Evolutionary conservation across 1,140 invertebrate genomes (phyloP).

Genomic region (Atta colombica): DNA sequence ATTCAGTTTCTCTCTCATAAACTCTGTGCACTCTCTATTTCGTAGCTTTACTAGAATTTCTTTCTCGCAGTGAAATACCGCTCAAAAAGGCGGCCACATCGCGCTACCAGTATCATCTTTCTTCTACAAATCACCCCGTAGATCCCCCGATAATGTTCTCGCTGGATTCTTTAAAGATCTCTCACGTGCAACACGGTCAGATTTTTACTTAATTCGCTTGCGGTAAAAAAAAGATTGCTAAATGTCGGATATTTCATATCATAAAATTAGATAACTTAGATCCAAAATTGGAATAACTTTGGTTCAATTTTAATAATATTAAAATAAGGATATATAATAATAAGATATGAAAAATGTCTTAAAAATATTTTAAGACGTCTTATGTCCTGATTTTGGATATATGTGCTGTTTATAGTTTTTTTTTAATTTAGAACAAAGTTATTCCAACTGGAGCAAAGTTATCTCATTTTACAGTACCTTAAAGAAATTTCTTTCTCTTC

Average conservation of each 20-base stretch:
- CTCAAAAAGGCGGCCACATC: constrained; percentile 43
- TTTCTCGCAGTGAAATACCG: constrained; percentile 49
- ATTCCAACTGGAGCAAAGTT: too few relatives aligned
- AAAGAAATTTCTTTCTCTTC: neutral
- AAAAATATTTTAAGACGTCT: too few relatives aligned
- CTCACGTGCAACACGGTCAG: constrained; percentile 28
- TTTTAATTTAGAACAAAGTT: too few relatives aligned
- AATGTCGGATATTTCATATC: constrained; percentile 3
- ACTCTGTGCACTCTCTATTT: constrained; percentile 43
- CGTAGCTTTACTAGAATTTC: constrained; percentile 36
- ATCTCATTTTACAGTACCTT: neutral
- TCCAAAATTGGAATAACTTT: too few relatives aligned
- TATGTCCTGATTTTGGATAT: too few relatives aligned
- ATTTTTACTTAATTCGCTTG: constrained; percentile 19
- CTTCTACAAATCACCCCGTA: constrained; percentile 39
- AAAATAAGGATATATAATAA: too few relatives aligned
- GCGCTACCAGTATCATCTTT: constrained; percentile 24
- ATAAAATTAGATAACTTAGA: too few relatives aligned
- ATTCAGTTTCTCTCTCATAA: neutral
- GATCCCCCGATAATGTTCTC: constrained; percentile 53
- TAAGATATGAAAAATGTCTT: too few relatives aligned
- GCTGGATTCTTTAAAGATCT: constrained; percentile 63
- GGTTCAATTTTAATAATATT: too few relatives aligned
- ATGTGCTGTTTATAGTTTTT: too few relatives aligned
- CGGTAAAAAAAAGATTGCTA: neutral